These are phyloP conservation scores for Coluber constrictor DNA, from an alignment of 2,797 vertebrate species.

Conservation along the genomic window DNA sequence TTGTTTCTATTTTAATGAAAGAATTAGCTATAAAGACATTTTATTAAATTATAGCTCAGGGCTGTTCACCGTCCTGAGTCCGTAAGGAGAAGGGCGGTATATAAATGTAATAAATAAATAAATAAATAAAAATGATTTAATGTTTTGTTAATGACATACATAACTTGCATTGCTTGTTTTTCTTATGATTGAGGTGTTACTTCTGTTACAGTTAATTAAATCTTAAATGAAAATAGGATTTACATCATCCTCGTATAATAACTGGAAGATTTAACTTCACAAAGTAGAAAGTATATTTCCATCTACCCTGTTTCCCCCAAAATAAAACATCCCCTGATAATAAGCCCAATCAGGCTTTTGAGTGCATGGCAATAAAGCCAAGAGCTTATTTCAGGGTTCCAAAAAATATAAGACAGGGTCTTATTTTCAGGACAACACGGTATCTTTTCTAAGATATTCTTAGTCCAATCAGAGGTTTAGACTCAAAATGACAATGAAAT, in stretches of 20 bases:
- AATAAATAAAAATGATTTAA: background rate
- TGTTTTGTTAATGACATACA: background rate
- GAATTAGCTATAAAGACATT: background rate
- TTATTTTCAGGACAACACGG: too few species aligned
- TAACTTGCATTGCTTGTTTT: background rate
- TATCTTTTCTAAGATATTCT: background rate
- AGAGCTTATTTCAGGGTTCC: too few species aligned
- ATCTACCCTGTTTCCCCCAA: background rate
- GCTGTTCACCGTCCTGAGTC: too few species aligned
- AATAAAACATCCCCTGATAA: too few species aligned
- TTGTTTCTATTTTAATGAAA: background rate
- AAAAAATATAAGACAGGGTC: too few species aligned
- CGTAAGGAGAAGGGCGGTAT: too few species aligned
- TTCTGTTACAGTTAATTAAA: background rate
- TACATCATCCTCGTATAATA: background rate
- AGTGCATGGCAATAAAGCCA: too few species aligned
- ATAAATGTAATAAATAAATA: too few species aligned
- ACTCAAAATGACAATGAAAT: background rate
- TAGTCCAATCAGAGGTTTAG: background rate
- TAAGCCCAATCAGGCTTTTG: too few species aligned
- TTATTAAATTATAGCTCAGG: background rate
- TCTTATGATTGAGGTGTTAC: background rate
- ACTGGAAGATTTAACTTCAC: background rate
- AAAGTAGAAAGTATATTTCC: background rate
- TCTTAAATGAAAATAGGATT: background rate